A percentile compares a stretch with the other conserved stretches of the same genome.
phyloP scores from a whole-genome alignment of 2,113 vertebrate genomes.

The Eonycteris spelaea region DNA sequence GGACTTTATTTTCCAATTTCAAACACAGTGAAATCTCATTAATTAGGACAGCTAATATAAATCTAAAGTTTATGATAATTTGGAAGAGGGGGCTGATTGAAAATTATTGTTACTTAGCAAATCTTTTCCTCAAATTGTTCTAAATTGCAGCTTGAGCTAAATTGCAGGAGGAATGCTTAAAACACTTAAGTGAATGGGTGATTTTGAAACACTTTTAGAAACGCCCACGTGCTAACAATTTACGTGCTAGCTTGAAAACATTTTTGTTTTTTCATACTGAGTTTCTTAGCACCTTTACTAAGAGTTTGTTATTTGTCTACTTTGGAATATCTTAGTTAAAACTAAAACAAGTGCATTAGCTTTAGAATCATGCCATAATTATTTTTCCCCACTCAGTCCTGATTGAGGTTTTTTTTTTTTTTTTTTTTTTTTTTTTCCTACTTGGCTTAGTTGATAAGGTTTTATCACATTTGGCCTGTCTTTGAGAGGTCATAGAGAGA shows the following conservation, averaged over 20 bases:
- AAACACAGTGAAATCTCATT: constrained; percentile 32
- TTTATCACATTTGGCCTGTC: background rate
- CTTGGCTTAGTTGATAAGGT: background rate
- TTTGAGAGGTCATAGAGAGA: background rate
- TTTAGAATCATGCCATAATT: background rate
- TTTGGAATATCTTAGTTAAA: constrained; percentile 41
- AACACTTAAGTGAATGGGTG: constrained; percentile 69
- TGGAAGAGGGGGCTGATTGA: constrained; percentile 38
- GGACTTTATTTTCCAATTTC: constrained; percentile 47
- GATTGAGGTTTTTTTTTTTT: too few species aligned
- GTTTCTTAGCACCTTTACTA: constrained; percentile 39
- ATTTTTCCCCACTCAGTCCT: background rate
- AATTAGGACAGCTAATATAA: constrained; percentile 42
- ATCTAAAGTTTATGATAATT: constrained; percentile 54
- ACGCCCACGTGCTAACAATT: constrained; percentile 67
- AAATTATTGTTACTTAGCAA: constrained; percentile 67
- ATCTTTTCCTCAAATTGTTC: constrained; percentile 65
- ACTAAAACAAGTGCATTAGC: background rate
- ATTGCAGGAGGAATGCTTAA: constrained; percentile 64
- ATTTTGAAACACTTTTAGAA: constrained; percentile 67
- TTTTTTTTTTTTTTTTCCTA: background rate
- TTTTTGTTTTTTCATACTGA: constrained; percentile 36
- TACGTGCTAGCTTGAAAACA: constrained; percentile 50
- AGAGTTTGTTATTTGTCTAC: constrained; percentile 11
- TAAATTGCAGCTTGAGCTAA: constrained; percentile 68